Base-by-base conservation (phyloP, 2,113 vertebrate genomes). In the Eleginops maclovinus region DNA sequence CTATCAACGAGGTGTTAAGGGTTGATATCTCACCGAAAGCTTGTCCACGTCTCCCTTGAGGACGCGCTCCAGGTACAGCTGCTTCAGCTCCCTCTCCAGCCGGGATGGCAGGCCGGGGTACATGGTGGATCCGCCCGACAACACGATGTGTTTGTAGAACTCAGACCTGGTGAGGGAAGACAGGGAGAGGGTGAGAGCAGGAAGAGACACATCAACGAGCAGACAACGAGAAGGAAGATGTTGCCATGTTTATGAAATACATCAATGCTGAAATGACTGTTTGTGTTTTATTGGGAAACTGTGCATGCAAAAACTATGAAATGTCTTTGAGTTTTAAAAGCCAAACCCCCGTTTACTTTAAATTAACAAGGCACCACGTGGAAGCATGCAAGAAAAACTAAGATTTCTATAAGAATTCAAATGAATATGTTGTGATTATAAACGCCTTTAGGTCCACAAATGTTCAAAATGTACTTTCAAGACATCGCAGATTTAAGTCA, bases 111-210 rank as follows among this genome's bases (percentile, higher is more conserved):
- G 94, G 16, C 98, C 98, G 0, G 98, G 98, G 75, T 99, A 99
- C 98, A 99, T 99, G 84, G 98, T 99, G 91, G 98, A 99, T 0
- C 98, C 98, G 74, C 98, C 98, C 8, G 98, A 99, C 60, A 99
- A 89, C 85, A 99, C 98, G 28, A 99, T 99, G 93, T 99, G 98
- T 90, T 99, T 99, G 89, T 99, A 99, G 94, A 99, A 99, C 88
- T 99, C 98, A 63, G 98, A 90, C 90, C 98, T 99, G 77, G 59
- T 9, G 72, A 70, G 22, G 19, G 68, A 1, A 41, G 26, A 31
- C 4, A 22, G 43, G 56, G 2, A 49, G 21, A 44, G 0, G 6
- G 51, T 76, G 49, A 67, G 26, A 9, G 19, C 44, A 62, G 62
- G 24, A 64, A 83, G n/a, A 65, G 24, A 59, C 1, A 6, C 13